These are phyloP conservation scores for Neoniphon sammara DNA, from an alignment of 2,797 vertebrate genomes.

Conservation along the genomic window DNA sequence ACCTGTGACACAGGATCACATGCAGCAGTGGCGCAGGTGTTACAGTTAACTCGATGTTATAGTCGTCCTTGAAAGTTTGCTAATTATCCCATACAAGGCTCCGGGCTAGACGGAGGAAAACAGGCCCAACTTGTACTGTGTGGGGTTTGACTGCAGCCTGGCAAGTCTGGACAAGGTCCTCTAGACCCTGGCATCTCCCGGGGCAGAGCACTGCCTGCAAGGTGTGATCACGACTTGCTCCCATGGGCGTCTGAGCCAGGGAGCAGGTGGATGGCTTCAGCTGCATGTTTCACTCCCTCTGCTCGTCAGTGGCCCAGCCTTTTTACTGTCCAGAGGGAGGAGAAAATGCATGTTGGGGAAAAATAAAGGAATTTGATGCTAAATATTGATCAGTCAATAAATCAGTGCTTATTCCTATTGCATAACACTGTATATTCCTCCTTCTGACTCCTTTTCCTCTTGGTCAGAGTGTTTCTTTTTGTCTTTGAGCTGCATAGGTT, in stretches of 20 bases:
- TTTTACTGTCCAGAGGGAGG: constrained; percentile 21
- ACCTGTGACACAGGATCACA: constrained; percentile 4
- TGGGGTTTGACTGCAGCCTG: constrained; percentile 66
- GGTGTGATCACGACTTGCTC: constrained; percentile 59
- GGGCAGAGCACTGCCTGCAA: constrained; percentile 46
- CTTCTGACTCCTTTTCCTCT: constrained; percentile 13
- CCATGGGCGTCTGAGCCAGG: constrained; percentile 55
- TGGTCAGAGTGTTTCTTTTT: constrained; percentile 2
- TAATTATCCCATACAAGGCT: constrained; percentile 74
- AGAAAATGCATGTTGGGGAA: constrained; percentile 14
- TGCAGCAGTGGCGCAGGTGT: constrained; percentile 57
- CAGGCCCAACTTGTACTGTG: constrained; percentile 76
- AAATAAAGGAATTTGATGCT: background rate
- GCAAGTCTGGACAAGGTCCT: constrained; percentile 82
- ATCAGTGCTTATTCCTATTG: constrained; percentile 5
- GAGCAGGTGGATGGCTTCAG: constrained; percentile 69
- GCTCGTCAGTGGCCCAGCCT: constrained; percentile 53
- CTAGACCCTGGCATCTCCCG: constrained; percentile 52
- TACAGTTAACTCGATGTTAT: constrained; percentile 66
- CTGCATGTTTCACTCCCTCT: constrained; percentile 54
- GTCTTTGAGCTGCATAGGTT: constrained; percentile 14
- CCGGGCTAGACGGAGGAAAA: constrained; percentile 72
- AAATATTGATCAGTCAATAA: background rate
- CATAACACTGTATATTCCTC: constrained; percentile 15
- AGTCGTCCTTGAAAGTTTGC: constrained; percentile 60